These are phyloP conservation scores for Bedellia somnulentella DNA, from an alignment of 2,888 invertebrate genomes.

Conservation along the genomic window DNA sequence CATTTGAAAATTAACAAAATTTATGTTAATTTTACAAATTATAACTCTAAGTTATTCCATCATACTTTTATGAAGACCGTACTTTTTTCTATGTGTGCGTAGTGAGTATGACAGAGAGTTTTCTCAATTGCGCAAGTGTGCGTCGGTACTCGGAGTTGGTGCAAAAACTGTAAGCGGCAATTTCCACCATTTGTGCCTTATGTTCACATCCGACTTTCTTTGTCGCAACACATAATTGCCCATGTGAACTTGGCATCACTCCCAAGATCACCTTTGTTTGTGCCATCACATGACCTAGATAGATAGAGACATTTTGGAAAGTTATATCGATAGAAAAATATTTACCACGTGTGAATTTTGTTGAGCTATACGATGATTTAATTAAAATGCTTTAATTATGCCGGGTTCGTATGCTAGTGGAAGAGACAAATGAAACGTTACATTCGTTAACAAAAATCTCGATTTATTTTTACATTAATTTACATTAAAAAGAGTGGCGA, in stretches of 20 bases:
- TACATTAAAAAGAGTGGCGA: slow-evolving; percentile 42
- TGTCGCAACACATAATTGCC: slow-evolving; percentile 14
- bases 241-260: slow-evolving; percentile 20
- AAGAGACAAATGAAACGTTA: too few species aligned
- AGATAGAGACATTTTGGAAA: too few species aligned
- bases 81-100: slow-evolving; percentile 3
- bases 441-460: slow-evolving; percentile 55
- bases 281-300: too few species aligned
- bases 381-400: too few species aligned
- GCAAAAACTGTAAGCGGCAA: slow-evolving; percentile 1
- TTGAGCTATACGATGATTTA: too few species aligned
- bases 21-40: too few species aligned
- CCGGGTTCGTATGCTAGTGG: too few species aligned
- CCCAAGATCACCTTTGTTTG: slow-evolving; percentile 40
- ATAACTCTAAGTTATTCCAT: too few species aligned
- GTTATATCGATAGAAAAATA: too few species aligned
- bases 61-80: neutral
- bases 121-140: slow-evolving; percentile 1
- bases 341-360: too few species aligned
- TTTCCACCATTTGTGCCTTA: slow-evolving; percentile 26
- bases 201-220: slow-evolving; percentile 61
- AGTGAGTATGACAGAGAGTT: neutral
- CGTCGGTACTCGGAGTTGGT: neutral
- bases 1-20: too few species aligned
- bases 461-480: slow-evolving; percentile 58